phyloP scores from a whole-genome alignment of 2,797 vertebrate species.

The Australoheros facetus region DNA sequence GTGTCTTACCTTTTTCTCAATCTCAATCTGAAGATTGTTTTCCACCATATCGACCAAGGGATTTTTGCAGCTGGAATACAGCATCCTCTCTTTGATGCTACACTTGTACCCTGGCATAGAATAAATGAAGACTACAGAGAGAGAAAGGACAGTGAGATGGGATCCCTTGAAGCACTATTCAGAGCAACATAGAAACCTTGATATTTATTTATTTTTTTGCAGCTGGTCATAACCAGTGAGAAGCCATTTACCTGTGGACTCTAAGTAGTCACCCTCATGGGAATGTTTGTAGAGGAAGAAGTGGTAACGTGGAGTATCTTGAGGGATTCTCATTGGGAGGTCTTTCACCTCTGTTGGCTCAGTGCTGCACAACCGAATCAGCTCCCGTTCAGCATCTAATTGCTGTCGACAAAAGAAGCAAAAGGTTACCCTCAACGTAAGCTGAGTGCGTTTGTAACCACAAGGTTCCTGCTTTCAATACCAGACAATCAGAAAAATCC shows the following conservation, averaged over 20 bases:
- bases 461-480: conserved; percentile 5
- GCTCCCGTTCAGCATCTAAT: conserved; percentile 92
- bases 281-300: conserved; percentile 98
- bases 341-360: conserved; percentile 91
- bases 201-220: neutral
- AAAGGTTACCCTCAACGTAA: neutral
- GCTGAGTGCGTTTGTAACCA: neutral
- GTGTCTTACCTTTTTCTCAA: conserved; percentile 89
- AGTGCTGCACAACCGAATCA: conserved; percentile 89
- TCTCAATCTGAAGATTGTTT: conserved; percentile 85
- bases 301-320: conserved; percentile 93
- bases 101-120: conserved; percentile 98
- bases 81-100: conserved; percentile 96
- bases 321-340: conserved; percentile 92
- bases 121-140: conserved; percentile 93
- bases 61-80: conserved; percentile 98
- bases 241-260: conserved; percentile 88
- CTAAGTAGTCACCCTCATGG: conserved; percentile 95
- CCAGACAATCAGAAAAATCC: neutral
- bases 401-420: conserved; percentile 77
- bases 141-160: neutral
- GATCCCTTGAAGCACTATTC: neutral
- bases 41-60: conserved; percentile 92
- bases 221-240: neutral
- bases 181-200: neutral